phyloP scores from a whole-genome alignment of 2,888 invertebrate species.

The Idaea biselata region DNA sequence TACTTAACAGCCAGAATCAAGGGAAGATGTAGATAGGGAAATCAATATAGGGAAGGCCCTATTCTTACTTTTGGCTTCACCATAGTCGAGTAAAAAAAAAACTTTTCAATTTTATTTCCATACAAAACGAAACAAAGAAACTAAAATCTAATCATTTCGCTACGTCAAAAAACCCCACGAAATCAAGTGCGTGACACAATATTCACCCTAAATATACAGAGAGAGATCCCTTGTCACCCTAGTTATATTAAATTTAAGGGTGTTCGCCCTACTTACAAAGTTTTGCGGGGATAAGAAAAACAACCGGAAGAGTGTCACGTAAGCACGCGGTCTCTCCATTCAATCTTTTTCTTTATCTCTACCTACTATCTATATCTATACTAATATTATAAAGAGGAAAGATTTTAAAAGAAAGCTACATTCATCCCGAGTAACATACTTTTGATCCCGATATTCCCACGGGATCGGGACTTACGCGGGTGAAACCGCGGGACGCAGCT shows the following conservation, averaged over 20 bases:
- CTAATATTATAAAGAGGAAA: too few relatives aligned
- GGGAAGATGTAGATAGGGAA: too few relatives aligned
- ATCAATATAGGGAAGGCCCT: too few relatives aligned
- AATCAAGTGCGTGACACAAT: slow-evolving; percentile 17
- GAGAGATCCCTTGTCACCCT: slow-evolving; percentile 12
- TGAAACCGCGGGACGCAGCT: too few relatives aligned
- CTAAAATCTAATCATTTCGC: slow-evolving; percentile 2
- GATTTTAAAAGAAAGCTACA: too few relatives aligned
- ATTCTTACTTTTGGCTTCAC: too few relatives aligned
- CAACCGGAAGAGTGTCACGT: background rate
- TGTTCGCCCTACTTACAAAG: slow-evolving; percentile 5
- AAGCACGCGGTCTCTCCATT: background rate
- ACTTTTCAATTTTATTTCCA: slow-evolving; percentile 11
- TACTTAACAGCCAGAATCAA: too few relatives aligned
- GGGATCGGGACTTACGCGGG: too few relatives aligned
- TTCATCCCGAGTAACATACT: too few relatives aligned
- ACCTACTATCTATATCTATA: too few relatives aligned
- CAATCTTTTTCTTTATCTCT: too few relatives aligned
- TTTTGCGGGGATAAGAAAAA: background rate
- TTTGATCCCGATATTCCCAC: too few relatives aligned
- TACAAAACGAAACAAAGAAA: background rate
- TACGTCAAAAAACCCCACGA: background rate
- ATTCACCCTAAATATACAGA: slow-evolving; percentile 13
- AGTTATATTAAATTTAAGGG: slow-evolving; percentile 11
- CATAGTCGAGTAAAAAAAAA: slow-evolving; percentile 7